Base-by-base conservation (phyloP, 1,140 invertebrate species). In the Carposina sasakii region DNA sequence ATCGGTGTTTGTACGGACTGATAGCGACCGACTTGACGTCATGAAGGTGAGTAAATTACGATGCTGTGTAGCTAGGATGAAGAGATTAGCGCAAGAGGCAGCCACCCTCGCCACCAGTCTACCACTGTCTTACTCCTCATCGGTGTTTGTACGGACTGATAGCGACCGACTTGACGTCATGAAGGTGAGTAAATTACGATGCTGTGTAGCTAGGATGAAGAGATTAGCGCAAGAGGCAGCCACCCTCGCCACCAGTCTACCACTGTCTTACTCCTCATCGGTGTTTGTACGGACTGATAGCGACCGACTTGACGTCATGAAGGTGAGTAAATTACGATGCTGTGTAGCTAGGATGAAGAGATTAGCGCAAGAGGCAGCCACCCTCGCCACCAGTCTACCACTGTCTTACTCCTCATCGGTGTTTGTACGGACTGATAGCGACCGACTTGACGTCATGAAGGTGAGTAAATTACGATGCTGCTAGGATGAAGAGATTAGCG, bases 221-320 rank as follows among this genome's bases (percentile, higher is more conserved):
- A 88, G 97, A 13, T 89, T 99, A 13, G 97, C 97, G 19, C 97
- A 98, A 84, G 97, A 99, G 85, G 92, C 96, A 46, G 96, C 97
- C 20, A 98, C 96, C 9, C 88, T 99, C n/a, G 96, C 95, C 36
- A 97, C 95, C 43, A 94, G 94, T 41, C 86, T 99, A 54, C 97
- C 97, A 43, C 88, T 99, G 15, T 97, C 96, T 16, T 96, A 93
- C 63, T 96, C 94, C 73, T 97, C 95, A 70, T 95, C 94, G 57
- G 96, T 99, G 36, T 99, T 98, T 89, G 96, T 98, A 41, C 89
- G 97, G 55, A 97, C 96, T 85, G 97, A 98, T 86, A 92, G 94
- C 44, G 96, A 98, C 75, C 88, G 96, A 58, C 87, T 98, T 36
- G 96, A 98, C 81, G 90, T 98, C 48, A 98, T 96, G 95, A 98